Evolutionary conservation across 2,888 invertebrate species (phyloP).

Genomic region (Nephrotoma appendiculata): DNA sequence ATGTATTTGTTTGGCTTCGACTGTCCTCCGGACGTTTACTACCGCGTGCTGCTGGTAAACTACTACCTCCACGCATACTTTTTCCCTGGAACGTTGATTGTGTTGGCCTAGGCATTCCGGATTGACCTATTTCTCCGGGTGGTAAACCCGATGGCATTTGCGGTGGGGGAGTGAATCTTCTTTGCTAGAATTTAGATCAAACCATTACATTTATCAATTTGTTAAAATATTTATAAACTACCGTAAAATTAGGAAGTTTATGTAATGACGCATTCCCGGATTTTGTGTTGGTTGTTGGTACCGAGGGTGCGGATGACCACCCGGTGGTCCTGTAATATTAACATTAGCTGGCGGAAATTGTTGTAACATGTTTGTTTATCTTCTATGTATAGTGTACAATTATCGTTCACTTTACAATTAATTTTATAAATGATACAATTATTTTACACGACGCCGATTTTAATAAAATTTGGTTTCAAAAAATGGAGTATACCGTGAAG

Average conservation of each 20-base stretch:
- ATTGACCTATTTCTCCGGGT: conserved; percentile 28
- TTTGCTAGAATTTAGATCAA: conserved; percentile 32
- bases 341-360: conserved; percentile 14
- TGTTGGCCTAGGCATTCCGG: conserved; percentile 39
- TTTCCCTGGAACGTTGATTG: conserved; percentile 28
- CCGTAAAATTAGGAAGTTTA: conserved; percentile 59
- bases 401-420: not conserved
- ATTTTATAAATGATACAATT: not conserved
- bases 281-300: conserved; percentile 28
- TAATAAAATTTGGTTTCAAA: not conserved
- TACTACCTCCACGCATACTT: conserved; percentile 44
- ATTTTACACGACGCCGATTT: not conserved
- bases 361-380: conserved; percentile 13
- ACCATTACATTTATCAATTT: not conserved
- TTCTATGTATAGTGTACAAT: not conserved
- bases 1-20: conserved; percentile 40
- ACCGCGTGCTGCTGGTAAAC: conserved; percentile 40
- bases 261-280: conserved; percentile 28
- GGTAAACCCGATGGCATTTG: conserved; percentile 37
- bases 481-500: not conserved
- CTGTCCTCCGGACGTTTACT: conserved; percentile 47
- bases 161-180: conserved; percentile 52
- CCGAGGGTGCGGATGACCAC: conserved; percentile 26
- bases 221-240: conserved; percentile 25
- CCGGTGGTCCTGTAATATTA: conserved; percentile 16